Evolutionary conservation across 2,888 invertebrate species (phyloP).

Genomic region (Magallana nippona): DNA sequence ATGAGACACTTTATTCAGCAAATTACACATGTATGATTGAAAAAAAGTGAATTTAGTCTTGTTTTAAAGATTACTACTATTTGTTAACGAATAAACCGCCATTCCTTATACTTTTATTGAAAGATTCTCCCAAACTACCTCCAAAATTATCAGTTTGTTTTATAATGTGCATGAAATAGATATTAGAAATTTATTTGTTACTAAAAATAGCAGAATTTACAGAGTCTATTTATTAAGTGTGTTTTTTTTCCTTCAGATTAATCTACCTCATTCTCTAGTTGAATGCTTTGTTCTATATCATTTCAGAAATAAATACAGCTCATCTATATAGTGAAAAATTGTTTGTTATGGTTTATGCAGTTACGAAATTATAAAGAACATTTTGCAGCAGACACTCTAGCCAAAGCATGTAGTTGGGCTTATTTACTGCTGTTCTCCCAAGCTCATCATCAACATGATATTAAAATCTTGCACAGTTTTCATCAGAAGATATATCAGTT

Average conservation of each 20-base stretch:
- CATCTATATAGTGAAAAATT: background rate
- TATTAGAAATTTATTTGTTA: constrained; percentile 23
- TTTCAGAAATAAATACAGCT: constrained; percentile 21
- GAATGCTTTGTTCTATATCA: constrained; percentile 32
- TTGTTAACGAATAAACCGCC: background rate
- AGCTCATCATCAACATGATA: no score
- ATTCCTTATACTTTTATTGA: background rate
- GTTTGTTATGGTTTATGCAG: no score
- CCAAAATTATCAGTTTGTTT: constrained; percentile 10
- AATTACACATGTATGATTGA: no score
- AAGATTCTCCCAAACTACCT: background rate
- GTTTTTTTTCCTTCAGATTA: background rate
- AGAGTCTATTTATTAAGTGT: constrained; percentile 8
- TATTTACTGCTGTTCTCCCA: no score
- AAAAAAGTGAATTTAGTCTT: background rate
- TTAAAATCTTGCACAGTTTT: no score
- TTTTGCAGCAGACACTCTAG: no score
- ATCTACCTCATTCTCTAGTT: constrained; percentile 30
- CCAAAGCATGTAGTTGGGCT: no score
- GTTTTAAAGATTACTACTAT: background rate
- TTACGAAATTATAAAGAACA: no score
- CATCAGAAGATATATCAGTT: no score
- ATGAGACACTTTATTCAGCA: no score
- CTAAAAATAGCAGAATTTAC: constrained; percentile 17
- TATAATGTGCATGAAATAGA: constrained; percentile 14